Evolutionary conservation across 2,113 vertebrate genomes (phyloP).

Genomic region (Ploceus nigricollis): DNA sequence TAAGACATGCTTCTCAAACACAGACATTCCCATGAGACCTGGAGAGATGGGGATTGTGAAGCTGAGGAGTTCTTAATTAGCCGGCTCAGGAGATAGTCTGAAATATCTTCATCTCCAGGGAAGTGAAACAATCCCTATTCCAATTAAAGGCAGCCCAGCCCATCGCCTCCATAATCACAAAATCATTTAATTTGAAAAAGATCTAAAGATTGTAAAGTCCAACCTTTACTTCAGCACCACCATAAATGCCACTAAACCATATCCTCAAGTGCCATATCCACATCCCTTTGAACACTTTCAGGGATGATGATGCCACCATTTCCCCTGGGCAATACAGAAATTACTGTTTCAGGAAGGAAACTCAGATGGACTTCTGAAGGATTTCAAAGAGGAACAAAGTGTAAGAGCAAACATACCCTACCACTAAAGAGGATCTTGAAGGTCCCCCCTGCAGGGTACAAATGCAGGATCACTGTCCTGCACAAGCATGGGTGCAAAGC

Average conservation of each 20-base stretch:
- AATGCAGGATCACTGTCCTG: neutral
- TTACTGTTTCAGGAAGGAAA: neutral
- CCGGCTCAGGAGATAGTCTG: neutral
- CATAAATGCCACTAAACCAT: neutral
- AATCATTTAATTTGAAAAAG: neutral
- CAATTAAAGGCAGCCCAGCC: neutral
- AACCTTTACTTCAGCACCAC: neutral
- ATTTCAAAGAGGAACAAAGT: neutral
- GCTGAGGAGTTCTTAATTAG: neutral
- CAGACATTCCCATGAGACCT: neutral
- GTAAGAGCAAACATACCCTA: neutral
- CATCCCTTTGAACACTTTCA: neutral
- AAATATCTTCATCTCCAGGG: neutral
- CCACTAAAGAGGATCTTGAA: neutral
- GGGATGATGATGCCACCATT: neutral
- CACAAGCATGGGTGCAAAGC: neutral
- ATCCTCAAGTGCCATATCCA: neutral
- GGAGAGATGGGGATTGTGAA: neutral
- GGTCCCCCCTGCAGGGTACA: neutral
- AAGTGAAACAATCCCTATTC: neutral
- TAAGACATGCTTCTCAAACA: neutral
- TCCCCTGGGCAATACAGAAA: neutral
- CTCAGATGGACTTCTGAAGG: neutral
- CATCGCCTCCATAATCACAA: neutral
- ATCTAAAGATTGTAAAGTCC: neutral